Evolutionary conservation across 2,113 vertebrate genomes (phyloP).

Genomic region (Tyrannus savana): DNA sequence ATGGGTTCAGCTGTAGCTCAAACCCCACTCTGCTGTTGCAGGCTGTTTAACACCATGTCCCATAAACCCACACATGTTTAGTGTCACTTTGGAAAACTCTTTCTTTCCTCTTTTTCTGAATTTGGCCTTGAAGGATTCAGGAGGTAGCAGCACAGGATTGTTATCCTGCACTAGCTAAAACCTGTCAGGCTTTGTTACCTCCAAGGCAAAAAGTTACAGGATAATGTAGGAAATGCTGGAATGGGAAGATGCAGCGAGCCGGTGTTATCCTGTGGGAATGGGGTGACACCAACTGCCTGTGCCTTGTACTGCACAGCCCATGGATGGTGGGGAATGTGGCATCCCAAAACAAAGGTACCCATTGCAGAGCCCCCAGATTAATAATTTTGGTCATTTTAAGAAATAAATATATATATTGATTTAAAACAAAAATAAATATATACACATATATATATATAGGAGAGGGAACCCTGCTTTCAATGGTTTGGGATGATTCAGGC

Average conservation of each 20-base stretch:
- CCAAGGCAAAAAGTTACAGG: slow-evolving; percentile 76
- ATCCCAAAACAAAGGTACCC: background rate
- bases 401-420: background rate
- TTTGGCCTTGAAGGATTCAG: slow-evolving; percentile 73
- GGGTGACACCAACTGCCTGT: slow-evolving; percentile 57
- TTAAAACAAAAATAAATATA: background rate
- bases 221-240: slow-evolving; percentile 59
- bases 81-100: slow-evolving; percentile 56
- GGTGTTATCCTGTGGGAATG: background rate
- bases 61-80: slow-evolving; percentile 72
- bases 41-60: slow-evolving; percentile 73
- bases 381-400: background rate
- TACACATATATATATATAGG: background rate
- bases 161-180: slow-evolving; percentile 66
- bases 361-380: background rate
- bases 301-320: slow-evolving; percentile 8
- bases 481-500: background rate
- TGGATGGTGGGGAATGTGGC: background rate
- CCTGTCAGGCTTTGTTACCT: slow-evolving; percentile 77
- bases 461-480: background rate
- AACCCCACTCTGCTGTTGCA: slow-evolving; percentile 55
- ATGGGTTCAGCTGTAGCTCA: slow-evolving; percentile 66
- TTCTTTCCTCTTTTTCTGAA: slow-evolving; percentile 72
- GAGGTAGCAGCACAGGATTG: slow-evolving; percentile 68
- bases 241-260: background rate